Base-by-base conservation (phyloP, 2,113 vertebrate species). In the Daphoenositta chrysoptera region DNA sequence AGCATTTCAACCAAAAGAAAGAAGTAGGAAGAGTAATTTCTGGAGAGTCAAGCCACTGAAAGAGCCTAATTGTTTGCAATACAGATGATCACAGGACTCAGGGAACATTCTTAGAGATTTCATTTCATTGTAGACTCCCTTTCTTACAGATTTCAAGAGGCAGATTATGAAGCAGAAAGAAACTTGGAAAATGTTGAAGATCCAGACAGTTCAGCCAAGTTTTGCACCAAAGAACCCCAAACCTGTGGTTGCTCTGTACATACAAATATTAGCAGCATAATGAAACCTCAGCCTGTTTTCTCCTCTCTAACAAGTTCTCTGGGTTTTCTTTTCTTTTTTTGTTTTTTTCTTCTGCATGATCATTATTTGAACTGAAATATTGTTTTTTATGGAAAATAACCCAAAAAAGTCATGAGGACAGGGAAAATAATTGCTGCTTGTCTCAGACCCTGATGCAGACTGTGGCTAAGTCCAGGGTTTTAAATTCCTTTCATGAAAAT, bases 311-410 rank as follows among this genome's bases (percentile, higher is more conserved):
- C 8, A 64, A 60, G 16, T 83, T 83, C 64, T 65, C 45, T 11
- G 22, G 9, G 24, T 15, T 8, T 15, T 21, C 20, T 13, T 37
- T 6, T 10, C 20, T 4, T 3, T 35, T n/a, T 4, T 28, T 39
- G 31, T 14, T 6, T 10, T 22, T 48, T 37, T 18, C 20, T 35
- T 40, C 44, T 57, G 15, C 27, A 22, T 69, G 66, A 37, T 91
- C 94, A 91, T 85, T 84, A 82, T 94, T 93, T 94, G 63, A 40
- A 87, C 68, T 89, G 70, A 97, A 96, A 92, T 93, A 68, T 21
- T 96, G 21, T 79, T 96, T 97, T 97, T 96, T 85, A 96, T 94
- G 68, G 92, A 92, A 96, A 96, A 94, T 11, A 37, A 44, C 35
- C 16, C 35, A 16, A 22, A 69, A 68, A 72, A 83, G 13, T 61